A percentile compares a stretch with the other conserved stretches of the same genome.
These are phyloP conservation scores for Oxyura jamaicensis DNA, from an alignment of 2,113 vertebrate species.

Conservation along the genomic window DNA sequence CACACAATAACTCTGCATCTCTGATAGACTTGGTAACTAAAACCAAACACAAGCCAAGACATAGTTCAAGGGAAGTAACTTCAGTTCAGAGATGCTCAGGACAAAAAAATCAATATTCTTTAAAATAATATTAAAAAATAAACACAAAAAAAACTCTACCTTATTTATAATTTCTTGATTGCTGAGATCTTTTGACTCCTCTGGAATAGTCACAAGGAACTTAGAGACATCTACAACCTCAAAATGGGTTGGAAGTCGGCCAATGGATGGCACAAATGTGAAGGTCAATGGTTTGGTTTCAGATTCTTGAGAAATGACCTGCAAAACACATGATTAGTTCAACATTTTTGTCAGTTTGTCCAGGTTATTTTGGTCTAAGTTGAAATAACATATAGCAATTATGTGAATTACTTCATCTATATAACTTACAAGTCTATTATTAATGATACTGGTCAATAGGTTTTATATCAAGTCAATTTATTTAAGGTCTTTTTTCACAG, in stretches of 20 bases:
- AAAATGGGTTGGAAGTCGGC: constrained; percentile 82
- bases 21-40: neutral
- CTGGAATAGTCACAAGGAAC: constrained; percentile 72
- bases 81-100: neutral
- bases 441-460: rapidly evolving
- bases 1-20: neutral
- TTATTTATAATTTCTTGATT: constrained; percentile 66
- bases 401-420: neutral
- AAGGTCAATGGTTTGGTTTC: constrained; percentile 79
- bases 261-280: constrained; percentile 85
- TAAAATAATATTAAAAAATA: neutral
- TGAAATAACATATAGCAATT: neutral
- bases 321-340: constrained; percentile 53
- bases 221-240: constrained; percentile 72
- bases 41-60: neutral
- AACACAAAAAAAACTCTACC: constrained; percentile 64
- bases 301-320: constrained; percentile 73
- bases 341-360: neutral
- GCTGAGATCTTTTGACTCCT: constrained; percentile 60
- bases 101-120: neutral
- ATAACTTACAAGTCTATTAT: neutral
- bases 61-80: neutral
- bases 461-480: neutral
- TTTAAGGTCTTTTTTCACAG: neutral
- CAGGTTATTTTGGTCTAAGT: neutral